Conservation (phyloP, 1,140 invertebrate genomes). For the Procambarus clarkii region DNA sequence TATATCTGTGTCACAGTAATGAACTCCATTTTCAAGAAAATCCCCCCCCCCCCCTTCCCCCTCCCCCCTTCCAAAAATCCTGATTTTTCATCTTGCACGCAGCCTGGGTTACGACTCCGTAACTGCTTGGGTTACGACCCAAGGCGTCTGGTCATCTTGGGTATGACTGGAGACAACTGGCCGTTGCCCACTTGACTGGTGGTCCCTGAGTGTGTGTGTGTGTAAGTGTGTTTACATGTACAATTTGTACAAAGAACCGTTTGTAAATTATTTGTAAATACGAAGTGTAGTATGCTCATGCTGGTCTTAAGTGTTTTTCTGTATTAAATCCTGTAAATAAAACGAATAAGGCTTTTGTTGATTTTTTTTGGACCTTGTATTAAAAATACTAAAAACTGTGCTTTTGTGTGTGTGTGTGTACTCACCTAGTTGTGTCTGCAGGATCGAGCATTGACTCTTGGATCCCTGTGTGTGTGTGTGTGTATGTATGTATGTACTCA, state of each 20-base stretch:
- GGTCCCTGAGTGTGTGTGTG: background rate
- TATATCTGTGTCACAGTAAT: no score
- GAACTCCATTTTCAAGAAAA: no score
- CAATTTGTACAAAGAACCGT: constrained; percentile 33
- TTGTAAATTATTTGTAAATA: constrained; percentile 49
- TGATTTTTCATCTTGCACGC: background rate
- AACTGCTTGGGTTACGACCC: background rate
- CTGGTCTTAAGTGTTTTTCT: constrained; percentile 31
- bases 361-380: background rate
- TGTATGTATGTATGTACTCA: no score
- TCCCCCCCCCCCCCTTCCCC: no score
- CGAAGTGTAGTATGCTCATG: constrained; percentile 17
- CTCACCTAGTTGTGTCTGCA: no score
- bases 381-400: background rate
- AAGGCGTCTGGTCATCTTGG: background rate
- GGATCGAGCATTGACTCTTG: no score
- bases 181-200: no score
- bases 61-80: no score
- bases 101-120: background rate
- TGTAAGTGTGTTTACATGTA: constrained; percentile 19
- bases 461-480: no score
- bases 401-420: background rate
- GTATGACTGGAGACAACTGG: no score
- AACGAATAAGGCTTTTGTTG: background rate
- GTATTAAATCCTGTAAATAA: constrained; percentile 53